These are phyloP conservation scores for Apodemia mormo DNA, from an alignment of 2,888 invertebrate genomes.

Conservation along the genomic window DNA sequence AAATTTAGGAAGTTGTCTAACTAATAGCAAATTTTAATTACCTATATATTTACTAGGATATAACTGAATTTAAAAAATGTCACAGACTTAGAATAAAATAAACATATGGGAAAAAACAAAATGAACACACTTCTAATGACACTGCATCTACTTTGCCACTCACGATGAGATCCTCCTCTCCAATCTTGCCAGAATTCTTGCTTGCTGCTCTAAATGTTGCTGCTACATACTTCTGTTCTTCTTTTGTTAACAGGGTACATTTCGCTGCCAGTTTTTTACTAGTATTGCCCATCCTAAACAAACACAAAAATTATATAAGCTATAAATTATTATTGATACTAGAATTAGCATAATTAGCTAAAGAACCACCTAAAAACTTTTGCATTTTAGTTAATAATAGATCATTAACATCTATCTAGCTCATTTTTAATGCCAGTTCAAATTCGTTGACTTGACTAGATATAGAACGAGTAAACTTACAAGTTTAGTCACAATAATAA, in stretches of 20 bases:
- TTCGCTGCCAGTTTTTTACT: slow-evolving; percentile 85
- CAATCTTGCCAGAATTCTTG: slow-evolving; percentile 83
- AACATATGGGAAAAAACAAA: slow-evolving; percentile 58
- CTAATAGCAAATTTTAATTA: no score
- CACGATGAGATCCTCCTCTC: slow-evolving; percentile 86
- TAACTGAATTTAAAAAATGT: not conserved
- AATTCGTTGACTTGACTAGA: no score
- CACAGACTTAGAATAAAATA: slow-evolving; percentile 38
- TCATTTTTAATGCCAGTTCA: no score
- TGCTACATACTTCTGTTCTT: slow-evolving; percentile 84
- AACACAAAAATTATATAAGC: not conserved
- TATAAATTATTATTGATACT: no score
- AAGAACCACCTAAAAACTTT: no score
- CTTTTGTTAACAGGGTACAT: slow-evolving; percentile 83
- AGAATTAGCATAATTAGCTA: no score
- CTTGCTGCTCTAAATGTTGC: slow-evolving; percentile 83
- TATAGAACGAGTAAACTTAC: no score
- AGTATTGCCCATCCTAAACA: slow-evolving; percentile 80
- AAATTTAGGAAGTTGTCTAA: no score
- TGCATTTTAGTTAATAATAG: no score
- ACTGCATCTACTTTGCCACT: slow-evolving; percentile 75
- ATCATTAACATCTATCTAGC: no score
- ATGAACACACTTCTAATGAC: slow-evolving; percentile 76
- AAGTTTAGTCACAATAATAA: no score
- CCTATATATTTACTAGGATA: no score